Base-by-base conservation (phyloP, 2,113 vertebrate genomes). In the Chloroceryle aenea region DNA sequence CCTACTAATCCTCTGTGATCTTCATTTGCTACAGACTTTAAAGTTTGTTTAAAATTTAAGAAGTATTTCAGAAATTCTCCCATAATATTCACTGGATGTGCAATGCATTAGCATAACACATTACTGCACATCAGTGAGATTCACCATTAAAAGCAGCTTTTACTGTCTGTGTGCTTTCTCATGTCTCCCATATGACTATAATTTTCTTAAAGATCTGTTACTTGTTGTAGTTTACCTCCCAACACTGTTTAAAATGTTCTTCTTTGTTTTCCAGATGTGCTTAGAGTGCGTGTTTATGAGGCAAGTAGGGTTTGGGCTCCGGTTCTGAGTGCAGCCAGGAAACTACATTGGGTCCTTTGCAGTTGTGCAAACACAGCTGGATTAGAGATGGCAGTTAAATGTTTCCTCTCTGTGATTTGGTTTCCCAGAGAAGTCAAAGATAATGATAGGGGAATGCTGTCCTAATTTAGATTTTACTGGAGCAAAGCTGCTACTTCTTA, bases 381-480 rank as follows among this genome's bases (percentile, higher is more conserved):
- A 34, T 81, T 76, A 62, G 92, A 74, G 83, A 77, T 72, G 79
- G 67, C 86, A 90, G 36, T 34, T 77, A 72, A 59, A 4, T 48
- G 29, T 45, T 94, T 93, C 85, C 72, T 62, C 30, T 66, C 71
- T 93, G 75, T 73, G 59, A 5, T 88, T 79, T 84, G 67, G 25
- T 38, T 93, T 96, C 86, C 79, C 79, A 90, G 75, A 77, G 75
- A 88, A 94, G 43, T 56, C 40, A 36, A 62, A 84, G 83, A 80
- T 93, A 97, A 97, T 88, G 85, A 93, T 4, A 67, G 85, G 85
- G 94, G 92, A 95, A 90, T 36, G 59, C 79, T 94, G 83, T 89
- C 83, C 67, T 88, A 80, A 93, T 94, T 93, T 63, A 80, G 75
- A 42, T 69, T 90, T 90, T 50, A 77, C 20, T 86, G 79, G 92